phyloP scores from a whole-genome alignment of 2,888 invertebrate species.

The Netelia inedita region DNA sequence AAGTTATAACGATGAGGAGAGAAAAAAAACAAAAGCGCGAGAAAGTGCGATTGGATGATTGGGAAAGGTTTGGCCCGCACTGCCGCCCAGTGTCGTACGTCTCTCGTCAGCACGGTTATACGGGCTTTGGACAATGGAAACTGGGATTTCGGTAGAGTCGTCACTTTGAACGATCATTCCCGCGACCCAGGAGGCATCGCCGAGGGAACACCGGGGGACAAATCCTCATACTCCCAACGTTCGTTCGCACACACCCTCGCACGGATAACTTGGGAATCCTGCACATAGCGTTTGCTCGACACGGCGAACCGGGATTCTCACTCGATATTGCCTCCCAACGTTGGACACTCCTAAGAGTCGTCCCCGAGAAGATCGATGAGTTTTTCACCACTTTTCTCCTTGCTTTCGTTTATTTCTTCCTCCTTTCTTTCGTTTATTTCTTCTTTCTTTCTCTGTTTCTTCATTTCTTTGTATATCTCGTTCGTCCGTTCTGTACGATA shows the following conservation, averaged over 20 bases:
- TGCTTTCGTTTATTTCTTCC: neutral
- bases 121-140: constrained; percentile 30
- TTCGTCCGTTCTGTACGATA: constrained; percentile 5
- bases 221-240: constrained; percentile 4
- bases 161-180: constrained; percentile 42
- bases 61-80: neutral
- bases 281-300: neutral
- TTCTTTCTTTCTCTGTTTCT: neutral
- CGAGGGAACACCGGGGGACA: constrained; percentile 13
- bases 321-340: constrained; percentile 1
- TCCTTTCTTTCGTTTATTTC: neutral
- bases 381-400: constrained; percentile 8
- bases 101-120: neutral
- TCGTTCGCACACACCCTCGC: neutral
- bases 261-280: constrained; percentile 24
- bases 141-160: constrained; percentile 20
- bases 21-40: neutral
- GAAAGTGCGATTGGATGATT: constrained; percentile 27
- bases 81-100: neutral
- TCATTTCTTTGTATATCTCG: neutral
- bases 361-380: constrained; percentile 36
- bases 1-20: neutral
- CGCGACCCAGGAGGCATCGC: neutral
- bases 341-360: constrained; percentile 32
- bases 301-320: neutral